Evolutionary conservation across 2,113 vertebrate genomes (phyloP).

Genomic region (Bathybates hornii): DNA sequence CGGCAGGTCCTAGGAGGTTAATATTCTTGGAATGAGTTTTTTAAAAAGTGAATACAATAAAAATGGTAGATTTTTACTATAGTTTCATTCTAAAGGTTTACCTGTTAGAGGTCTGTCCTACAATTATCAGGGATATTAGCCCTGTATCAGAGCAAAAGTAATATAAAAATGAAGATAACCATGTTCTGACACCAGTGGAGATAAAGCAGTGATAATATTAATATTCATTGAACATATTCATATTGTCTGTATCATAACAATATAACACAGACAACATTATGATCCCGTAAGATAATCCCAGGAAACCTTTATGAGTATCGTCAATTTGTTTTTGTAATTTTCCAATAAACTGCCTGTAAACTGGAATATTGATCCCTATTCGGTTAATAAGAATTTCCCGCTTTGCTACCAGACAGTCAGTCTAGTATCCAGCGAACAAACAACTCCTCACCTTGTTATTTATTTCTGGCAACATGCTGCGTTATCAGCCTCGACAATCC

Average conservation of each 20-base stretch:
- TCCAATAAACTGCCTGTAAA: neutral
- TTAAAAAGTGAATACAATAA: neutral
- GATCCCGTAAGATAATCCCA: neutral
- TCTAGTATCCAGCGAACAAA: neutral
- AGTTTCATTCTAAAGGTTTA: neutral
- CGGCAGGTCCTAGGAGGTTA: no score
- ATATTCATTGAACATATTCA: neutral
- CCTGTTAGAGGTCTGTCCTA: neutral
- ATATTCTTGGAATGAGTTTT: neutral
- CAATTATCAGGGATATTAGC: neutral
- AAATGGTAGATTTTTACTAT: neutral
- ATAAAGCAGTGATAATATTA: neutral
- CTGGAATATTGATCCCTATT: neutral
- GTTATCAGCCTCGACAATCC: constrained; percentile 1
- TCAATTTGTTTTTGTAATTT: neutral
- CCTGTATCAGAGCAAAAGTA: neutral
- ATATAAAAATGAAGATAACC: neutral
- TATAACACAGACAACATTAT: neutral
- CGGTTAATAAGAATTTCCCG: neutral
- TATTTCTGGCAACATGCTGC: constrained; percentile 75
- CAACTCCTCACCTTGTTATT: constrained; percentile 70
- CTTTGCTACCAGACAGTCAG: neutral
- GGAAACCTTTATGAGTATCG: neutral
- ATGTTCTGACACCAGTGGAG: neutral
- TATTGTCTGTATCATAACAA: neutral